These are phyloP conservation scores for Epistrophe grossulariae DNA, from an alignment of 2,888 invertebrate genomes.

Conservation along the genomic window DNA sequence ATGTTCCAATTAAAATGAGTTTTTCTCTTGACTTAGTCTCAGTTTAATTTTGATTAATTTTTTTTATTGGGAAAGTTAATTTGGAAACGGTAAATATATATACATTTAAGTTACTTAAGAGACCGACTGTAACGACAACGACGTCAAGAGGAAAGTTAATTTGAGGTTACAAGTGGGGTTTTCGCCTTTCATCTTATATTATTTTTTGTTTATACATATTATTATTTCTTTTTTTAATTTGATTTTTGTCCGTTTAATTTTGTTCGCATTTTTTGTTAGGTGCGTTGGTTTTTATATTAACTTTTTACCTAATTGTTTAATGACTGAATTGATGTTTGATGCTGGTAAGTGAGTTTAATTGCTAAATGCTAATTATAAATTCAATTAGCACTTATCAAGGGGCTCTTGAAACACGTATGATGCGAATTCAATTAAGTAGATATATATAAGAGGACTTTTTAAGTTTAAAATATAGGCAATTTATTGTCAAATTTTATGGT, in stretches of 20 bases:
- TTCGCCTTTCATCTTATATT: conserved; percentile 24
- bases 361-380: conserved; percentile 3
- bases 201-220: conserved; percentile 4
- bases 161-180: conserved; percentile 58
- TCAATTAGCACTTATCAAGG: conserved; percentile 6
- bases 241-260: conserved; percentile 51
- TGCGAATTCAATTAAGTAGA: neutral
- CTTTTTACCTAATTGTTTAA: conserved; percentile 64
- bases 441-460: neutral
- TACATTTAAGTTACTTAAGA: conserved; percentile 30
- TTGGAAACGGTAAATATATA: conserved; percentile 42
- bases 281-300: conserved; percentile 34
- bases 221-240: neutral
- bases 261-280: conserved; percentile 47
- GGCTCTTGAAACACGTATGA: neutral
- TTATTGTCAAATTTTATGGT: too few species aligned
- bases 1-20: conserved; percentile 73
- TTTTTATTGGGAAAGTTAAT: conserved; percentile 25
- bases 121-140: neutral
- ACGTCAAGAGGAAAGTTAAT: conserved; percentile 58
- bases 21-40: conserved; percentile 73
- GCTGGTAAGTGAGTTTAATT: conserved; percentile 34
- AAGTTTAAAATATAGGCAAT: too few species aligned
- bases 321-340: conserved; percentile 46
- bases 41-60: conserved; percentile 70